Evolutionary conservation across 2,888 invertebrate genomes (phyloP).

Genomic region (Macrosiphum euphorbiae): DNA sequence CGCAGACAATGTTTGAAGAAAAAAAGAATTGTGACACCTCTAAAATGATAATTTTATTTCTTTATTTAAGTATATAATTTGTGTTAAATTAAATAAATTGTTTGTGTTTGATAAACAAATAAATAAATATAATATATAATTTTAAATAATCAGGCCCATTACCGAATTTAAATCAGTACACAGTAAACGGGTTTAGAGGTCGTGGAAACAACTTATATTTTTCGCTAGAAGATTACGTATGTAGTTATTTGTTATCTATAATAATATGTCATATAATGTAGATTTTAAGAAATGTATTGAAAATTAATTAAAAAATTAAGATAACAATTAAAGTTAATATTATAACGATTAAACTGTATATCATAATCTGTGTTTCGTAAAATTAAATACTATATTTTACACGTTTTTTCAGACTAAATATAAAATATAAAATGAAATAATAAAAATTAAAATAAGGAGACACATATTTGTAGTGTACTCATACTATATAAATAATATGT

Average conservation of each 20-base stretch:
- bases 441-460: slow-evolving; percentile 2
- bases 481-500: not conserved
- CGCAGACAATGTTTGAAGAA: not conserved
- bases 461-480: slow-evolving; percentile 2
- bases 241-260: slow-evolving; percentile 50
- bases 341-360: slow-evolving; percentile 31
- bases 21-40: not conserved
- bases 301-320: slow-evolving; percentile 59
- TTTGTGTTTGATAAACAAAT: slow-evolving; percentile 24
- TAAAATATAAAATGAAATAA: slow-evolving; percentile 25
- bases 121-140: slow-evolving; percentile 30
- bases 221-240: slow-evolving; percentile 26
- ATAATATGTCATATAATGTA: slow-evolving; percentile 56
- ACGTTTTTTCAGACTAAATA: slow-evolving; percentile 38
- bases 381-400: slow-evolving; percentile 27
- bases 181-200: slow-evolving; percentile 50
- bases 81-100: not conserved
- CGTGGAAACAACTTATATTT: slow-evolving; percentile 35
- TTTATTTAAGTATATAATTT: slow-evolving; percentile 1
- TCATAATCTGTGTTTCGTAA: slow-evolving; percentile 25
- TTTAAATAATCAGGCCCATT: slow-evolving; percentile 13
- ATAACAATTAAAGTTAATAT: slow-evolving; percentile 57
- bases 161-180: slow-evolving; percentile 30
- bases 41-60: not conserved
- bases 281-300: slow-evolving; percentile 54